Conservation (phyloP, 1,140 invertebrate species). For the Plectrocnemia conspersa region DNA sequence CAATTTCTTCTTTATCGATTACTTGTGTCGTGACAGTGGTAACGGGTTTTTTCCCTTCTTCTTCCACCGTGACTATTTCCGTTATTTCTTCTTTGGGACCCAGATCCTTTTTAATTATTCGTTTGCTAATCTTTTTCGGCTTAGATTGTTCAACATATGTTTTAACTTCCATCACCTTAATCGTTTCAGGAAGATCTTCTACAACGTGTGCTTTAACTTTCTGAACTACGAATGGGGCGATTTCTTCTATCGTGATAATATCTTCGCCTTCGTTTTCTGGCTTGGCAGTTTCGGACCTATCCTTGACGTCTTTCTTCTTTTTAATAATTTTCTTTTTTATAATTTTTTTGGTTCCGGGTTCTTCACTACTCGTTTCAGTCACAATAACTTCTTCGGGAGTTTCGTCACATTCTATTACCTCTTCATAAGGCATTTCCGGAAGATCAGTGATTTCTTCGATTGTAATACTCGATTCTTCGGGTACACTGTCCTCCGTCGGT, state of each 20-base stretch:
- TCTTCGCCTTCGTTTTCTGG: too few relatives aligned
- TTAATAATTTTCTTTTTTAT: conserved; percentile 30
- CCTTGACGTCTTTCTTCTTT: conserved; percentile 30
- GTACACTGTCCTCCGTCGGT: background rate
- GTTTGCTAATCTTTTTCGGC: conserved; percentile 35
- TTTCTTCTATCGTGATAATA: conserved; percentile 9
- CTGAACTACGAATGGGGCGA: conserved; percentile 8
- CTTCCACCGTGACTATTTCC: conserved; percentile 39
- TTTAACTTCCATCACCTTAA: conserved; percentile 43
- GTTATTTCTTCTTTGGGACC: conserved; percentile 40
- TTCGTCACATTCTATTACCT: conserved; percentile 24
- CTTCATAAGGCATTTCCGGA: conserved; percentile 4
- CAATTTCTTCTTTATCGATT: conserved; percentile 6
- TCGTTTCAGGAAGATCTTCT: conserved; percentile 42
- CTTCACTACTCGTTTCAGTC: conserved; percentile 18
- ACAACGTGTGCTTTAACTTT: conserved; percentile 7
- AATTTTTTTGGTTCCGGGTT: conserved; percentile 22
- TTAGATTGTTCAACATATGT: conserved; percentile 37
- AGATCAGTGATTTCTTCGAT: conserved; percentile 8
- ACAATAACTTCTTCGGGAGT: conserved; percentile 33
- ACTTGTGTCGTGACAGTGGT: conserved; percentile 36
- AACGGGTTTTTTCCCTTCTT: conserved; percentile 41
- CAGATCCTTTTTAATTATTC: conserved; percentile 39
- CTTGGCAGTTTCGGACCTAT: too few relatives aligned
- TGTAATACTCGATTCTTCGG: conserved; percentile 12